Evolutionary conservation across 2,113 vertebrate species (phyloP), one percentile per base, ranked within the genome.

Genomic region (Meriones unguiculatus): DNA sequence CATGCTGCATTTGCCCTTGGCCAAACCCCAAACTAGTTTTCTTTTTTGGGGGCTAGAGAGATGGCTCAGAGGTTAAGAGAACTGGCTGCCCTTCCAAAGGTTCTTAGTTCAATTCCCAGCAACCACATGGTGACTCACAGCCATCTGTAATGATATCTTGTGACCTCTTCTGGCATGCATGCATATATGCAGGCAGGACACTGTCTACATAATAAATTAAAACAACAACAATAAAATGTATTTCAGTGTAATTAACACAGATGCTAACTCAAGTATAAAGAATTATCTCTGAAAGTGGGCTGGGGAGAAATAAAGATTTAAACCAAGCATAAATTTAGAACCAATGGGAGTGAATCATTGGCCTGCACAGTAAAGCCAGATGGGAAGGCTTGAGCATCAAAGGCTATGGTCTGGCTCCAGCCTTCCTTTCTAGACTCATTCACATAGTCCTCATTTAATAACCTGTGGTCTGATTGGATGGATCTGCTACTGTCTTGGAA

Each of bases 291-390:
- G 8, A 91, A 54, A 91, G 4, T 75, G 86, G 41, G 72, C 65
- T 72, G 52, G 30, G 30, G 41, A 80, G 32, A 91, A 95, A 92
- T 59, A 93, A 88, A 89, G 75, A 76, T 52, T 50, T 35, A 88
- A 91, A 75, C 38, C 35, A 82, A 52, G 9, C 41, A 80, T 57
- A 93, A 92, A 62, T 65, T 50, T 90, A 67, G 59, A 90, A 84
- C 1, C 1, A 76, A 82, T 17, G 41, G 32, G 24, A 87, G 28
- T 38, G 65, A 77, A 86, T 90, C 41, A 59, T n/a, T 32, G 76
- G 72, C 11, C 17, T 93, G 41, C 3, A 59, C 38, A 96, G 32
- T 81, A 78, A 89, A 64, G 17, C 84, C 30, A 77, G 70, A n/a
- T 85, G 30, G 12, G 35, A 9, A 78, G 64, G 9, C 65, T 59